Conservation (phyloP, 2,113 vertebrate species). For the Mus pahari region DNA sequence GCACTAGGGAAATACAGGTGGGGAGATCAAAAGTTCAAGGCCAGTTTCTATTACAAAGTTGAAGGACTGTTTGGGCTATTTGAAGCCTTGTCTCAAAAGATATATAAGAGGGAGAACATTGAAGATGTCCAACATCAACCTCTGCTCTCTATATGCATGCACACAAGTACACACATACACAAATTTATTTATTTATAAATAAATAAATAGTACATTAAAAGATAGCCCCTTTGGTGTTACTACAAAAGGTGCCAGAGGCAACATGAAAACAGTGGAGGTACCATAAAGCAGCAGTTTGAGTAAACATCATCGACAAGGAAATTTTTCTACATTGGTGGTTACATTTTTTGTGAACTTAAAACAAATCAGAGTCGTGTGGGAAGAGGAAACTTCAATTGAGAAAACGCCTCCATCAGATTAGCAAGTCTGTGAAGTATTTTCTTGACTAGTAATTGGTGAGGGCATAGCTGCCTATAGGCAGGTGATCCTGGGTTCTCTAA, state of each 20-base stretch:
- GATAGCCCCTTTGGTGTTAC: neutral
- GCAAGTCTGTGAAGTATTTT: neutral
- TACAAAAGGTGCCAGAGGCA: constrained; percentile 8
- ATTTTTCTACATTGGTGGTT: neutral
- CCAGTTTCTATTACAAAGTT: neutral
- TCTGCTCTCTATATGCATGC: neutral
- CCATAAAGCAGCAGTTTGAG: neutral
- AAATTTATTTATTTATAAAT: neutral
- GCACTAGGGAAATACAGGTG: neutral
- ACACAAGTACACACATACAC: neutral
- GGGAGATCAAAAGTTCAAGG: neutral
- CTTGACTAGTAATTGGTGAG: neutral
- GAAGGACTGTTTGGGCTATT: neutral
- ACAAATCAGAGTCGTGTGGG: neutral
- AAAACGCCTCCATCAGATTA: neutral
- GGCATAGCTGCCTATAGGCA: neutral
- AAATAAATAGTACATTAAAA: neutral
- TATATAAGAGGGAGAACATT: neutral
- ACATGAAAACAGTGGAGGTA: neutral
- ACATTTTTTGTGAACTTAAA: neutral
- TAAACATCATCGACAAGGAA: constrained; percentile 12
- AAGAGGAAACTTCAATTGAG: neutral
- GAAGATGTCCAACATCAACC: neutral
- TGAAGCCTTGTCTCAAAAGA: neutral
- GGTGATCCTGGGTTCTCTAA: neutral